Conservation (phyloP, 1,140 invertebrate genomes). For the Agrilus planipennis region DNA sequence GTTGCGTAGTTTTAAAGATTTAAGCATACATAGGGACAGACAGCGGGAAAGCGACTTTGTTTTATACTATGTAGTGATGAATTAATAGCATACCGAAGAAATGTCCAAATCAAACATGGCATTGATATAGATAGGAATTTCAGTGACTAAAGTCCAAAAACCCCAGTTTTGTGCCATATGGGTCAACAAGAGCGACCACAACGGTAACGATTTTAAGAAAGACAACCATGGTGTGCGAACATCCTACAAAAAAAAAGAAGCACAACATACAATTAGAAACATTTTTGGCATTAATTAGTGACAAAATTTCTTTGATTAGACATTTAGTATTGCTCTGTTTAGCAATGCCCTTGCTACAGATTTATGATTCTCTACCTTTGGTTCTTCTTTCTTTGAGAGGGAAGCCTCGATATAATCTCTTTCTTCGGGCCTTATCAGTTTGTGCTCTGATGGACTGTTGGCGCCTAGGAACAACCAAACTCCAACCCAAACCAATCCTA, state of each 20-base stretch:
- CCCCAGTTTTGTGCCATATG: constrained; percentile 89
- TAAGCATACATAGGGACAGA: too few relatives aligned
- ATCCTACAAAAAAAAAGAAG: too few relatives aligned
- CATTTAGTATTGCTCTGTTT: too few relatives aligned
- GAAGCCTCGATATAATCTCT: constrained; percentile 48
- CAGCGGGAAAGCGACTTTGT: too few relatives aligned
- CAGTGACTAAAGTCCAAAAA: constrained; percentile 81
- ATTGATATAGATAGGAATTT: constrained; percentile 84
- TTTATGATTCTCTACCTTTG: too few relatives aligned
- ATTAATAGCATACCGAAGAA: too few relatives aligned
- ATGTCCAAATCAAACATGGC: constrained; percentile 70
- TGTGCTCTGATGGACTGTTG: constrained; percentile 49
- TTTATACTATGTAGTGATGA: too few relatives aligned
- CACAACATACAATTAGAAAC: too few relatives aligned
- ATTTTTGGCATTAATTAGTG: too few relatives aligned
- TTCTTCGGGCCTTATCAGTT: constrained; percentile 46
- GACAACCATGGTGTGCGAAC: constrained; percentile 59
- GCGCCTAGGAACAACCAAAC: constrained; percentile 51
- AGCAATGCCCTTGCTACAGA: too few relatives aligned
- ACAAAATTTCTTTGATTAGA: too few relatives aligned
- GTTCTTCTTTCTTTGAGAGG: constrained; percentile 16
- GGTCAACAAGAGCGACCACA: constrained; percentile 70
- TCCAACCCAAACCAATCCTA: constrained; percentile 48
- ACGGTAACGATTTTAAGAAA: constrained; percentile 63
- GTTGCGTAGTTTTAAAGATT: too few relatives aligned